Evolutionary conservation across 2,797 vertebrate genomes (phyloP), one percentile per base, ranked within the genome.

Genomic region (Sebastes hubbsi): DNA sequence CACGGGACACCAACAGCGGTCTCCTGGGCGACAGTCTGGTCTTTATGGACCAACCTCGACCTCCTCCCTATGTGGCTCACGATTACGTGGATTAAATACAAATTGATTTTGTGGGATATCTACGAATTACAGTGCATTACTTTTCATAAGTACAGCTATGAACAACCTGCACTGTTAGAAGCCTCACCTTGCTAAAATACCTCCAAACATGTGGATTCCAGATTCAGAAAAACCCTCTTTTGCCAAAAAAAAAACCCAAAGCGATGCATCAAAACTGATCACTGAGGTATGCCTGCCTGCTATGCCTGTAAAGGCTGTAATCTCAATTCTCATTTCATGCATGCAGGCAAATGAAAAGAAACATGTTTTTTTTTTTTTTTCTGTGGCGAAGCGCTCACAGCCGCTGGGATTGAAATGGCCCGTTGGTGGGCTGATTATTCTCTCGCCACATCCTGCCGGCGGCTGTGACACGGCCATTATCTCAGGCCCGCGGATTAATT

Each of bases 401-500:
- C 88, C 2, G 16, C 12, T 0, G 82, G 92, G 82, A 89, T 72
- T 80, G 84, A 82, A 89, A 87, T 70, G 84, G 84, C 87, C 46
- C 36, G 22, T 83, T 1, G 78, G 78, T 55, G 68, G 83, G 83
- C 68, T 79, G 89, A 92, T 91, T 90, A 91, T 84, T 89, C 88
- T 87, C 84, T 83, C 76, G 78, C 84, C 88, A 78, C 88, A 78
- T 87, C 65, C 83, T 71, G 87, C 80, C 55, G 18, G 72, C 73
- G 87, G 78, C 86, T 73, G 78, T 88, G 90, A 89, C 91, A 90
- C 14, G 72, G 88, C 86, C 87, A 91, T 93, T 93, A 94, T 91
- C 88, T 93, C 82, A 81, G 80, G 78, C 82, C 87, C 1, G 24
- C 29, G 85, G 89, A 92, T 92, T 89, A 87, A 92, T 92, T 92